Base-by-base conservation (phyloP, 2,113 vertebrate genomes). In the Tragelaphus buxtoni region DNA sequence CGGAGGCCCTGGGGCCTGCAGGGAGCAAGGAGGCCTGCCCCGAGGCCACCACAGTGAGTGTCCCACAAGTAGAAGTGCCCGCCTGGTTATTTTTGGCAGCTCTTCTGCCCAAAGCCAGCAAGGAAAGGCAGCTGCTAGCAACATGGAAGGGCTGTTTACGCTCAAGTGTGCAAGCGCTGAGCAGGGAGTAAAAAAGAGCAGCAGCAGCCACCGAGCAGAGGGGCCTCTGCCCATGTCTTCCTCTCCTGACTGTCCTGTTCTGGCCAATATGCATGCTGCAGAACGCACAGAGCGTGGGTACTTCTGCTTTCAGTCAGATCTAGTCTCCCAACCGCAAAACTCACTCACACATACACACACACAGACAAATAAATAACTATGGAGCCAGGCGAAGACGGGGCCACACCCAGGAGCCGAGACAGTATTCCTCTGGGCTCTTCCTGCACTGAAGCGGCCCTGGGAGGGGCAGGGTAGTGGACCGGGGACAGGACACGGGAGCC, bases 61-160 rank as follows among this genome's bases (percentile, higher is more conserved):
- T 87, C 89, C 97, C 90, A 96, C 94, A 95, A 97, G 61, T 94
- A 82, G 88, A 98, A 98, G 91, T 91, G 76, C 93, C 95, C 18
- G 74, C 87, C 88, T 74, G 90, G 97, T 96, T 99, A 98, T 99
- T 99, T 99, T 98, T 97, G 98, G 98, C 98, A 79, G 53, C 87
- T 98, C 97, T 98, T 98, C 97, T 98, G 94, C 97, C 98, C 97
- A 97, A 96, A 98, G 93, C 96, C 96, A 91, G 96, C 98, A 97
- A 91, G 88, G 97, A 98, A 96, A 98, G 95, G 96, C 97, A 98
- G 98, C 98, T 98, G 98, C 97, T 97, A 98, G 93, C 97, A 98
- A 98, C 97, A 97, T 74, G 97, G 92, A 98, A 85, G 61, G 83
- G 90, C 90, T 84, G 91, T 97, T 97, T 95, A 96, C 8, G 74